These are phyloP conservation scores for Cephalopachus bancanus DNA, from an alignment of 2,797 vertebrate species.

Conservation along the genomic window DNA sequence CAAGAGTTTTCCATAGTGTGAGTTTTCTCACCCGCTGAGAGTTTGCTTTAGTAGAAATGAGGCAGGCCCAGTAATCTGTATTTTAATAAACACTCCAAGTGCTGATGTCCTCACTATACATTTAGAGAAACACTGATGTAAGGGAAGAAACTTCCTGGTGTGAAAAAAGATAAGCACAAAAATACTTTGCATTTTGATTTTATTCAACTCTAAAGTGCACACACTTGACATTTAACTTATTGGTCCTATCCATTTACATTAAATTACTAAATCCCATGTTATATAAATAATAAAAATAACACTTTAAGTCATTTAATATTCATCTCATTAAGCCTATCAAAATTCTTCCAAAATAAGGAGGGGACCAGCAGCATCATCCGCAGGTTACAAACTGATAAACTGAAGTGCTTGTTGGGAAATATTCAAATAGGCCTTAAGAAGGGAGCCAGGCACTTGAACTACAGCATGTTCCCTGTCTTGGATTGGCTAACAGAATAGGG, in stretches of 20 bases:
- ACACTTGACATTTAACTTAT: conserved; percentile 51
- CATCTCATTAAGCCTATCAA: conserved; percentile 27
- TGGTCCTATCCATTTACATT: conserved; percentile 36
- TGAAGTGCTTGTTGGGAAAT: conserved; percentile 2
- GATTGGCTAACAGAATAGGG: background rate
- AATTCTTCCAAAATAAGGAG: conserved; percentile 53
- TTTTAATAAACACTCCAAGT: conserved; percentile 7
- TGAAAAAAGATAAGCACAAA: conserved; percentile 18
- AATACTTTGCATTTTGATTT: conserved; percentile 52
- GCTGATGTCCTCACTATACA: background rate
- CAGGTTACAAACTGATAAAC: conserved; percentile 9
- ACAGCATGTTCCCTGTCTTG: background rate
- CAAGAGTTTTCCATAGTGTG: background rate
- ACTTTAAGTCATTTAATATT: conserved; percentile 62
- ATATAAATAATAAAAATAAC: conserved; percentile 62
- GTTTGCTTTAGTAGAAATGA: conserved; percentile 17
- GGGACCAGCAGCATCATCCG: background rate
- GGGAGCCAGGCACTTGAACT: background rate
- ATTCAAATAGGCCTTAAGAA: background rate
- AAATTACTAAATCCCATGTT: conserved; percentile 36
- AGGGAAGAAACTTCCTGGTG: background rate
- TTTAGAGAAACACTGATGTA: background rate
- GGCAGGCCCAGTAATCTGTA: background rate
- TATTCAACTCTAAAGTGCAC: conserved; percentile 66
- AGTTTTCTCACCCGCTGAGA: background rate